Conservation (phyloP, 1,140 invertebrate species). For the Hyles vespertilio region DNA sequence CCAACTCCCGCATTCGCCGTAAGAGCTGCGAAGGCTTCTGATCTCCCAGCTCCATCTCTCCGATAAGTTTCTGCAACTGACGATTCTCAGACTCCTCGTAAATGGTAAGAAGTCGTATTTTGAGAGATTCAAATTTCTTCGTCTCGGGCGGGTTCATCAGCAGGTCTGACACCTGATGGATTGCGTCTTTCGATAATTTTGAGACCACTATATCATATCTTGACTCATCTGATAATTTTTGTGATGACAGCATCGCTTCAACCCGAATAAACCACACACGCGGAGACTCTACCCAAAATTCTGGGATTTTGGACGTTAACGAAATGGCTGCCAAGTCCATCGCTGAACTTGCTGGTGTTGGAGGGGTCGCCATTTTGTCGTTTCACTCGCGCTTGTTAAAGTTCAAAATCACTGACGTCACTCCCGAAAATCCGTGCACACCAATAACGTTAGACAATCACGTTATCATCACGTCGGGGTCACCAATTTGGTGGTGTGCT, state of each 20-base stretch:
- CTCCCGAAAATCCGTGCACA: too few species aligned
- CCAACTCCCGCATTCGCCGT: conserved; percentile 5
- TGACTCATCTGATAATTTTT: conserved; percentile 13
- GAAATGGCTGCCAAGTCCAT: conserved; percentile 10
- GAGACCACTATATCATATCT: conserved; percentile 1
- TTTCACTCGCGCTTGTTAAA: too few species aligned
- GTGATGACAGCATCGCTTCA: conserved; percentile 13
- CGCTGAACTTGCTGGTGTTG: too few species aligned
- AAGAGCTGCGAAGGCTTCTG: conserved; percentile 3
- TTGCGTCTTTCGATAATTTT: conserved; percentile 13
- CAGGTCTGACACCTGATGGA: conserved; percentile 13
- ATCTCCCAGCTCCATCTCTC: conserved; percentile 6
- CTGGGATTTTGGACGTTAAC: conserved; percentile 12
- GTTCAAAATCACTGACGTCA: too few species aligned
- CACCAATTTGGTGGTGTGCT: too few species aligned
- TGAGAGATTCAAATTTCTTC: not conserved
- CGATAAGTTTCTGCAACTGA: conserved; percentile 4
- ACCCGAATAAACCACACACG: conserved; percentile 16
- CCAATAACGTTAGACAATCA: too few species aligned
- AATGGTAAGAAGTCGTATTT: not conserved
- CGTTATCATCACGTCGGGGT: too few species aligned
- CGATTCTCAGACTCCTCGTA: conserved; percentile 4
- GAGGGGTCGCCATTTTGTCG: too few species aligned
- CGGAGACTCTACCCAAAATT: conserved; percentile 21
- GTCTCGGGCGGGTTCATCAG: conserved; percentile 7